Evolutionary conservation across 2,888 invertebrate genomes (phyloP), one percentile per base, ranked within the genome.

Genomic region (Tetrapedia diversipes): DNA sequence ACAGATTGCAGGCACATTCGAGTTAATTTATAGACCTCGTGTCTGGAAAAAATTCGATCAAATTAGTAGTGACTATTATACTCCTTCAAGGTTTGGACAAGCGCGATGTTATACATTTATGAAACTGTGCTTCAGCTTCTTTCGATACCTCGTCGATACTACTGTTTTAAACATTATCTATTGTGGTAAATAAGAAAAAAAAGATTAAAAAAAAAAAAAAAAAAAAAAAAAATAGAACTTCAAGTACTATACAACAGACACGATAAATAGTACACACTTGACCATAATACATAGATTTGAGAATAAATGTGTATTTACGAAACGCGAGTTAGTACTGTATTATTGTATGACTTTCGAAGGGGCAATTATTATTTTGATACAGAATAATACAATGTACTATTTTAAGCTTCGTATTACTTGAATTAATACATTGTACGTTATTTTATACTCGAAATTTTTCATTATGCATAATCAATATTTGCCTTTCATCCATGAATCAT

Each of bases 1-100:
- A 91, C 87, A 89, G 88, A 90, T 89, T 89, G 88, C 91, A 91
- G 90, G 91, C 91, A 91, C 90, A 90, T 90, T 90, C 89, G 89
- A 90, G 89, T 91, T 91, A 90, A 89, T 91, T 87, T 84, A 87
- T 79, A 85, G 80, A 85, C 79, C 79, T 82, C 65, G 41, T 70
- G 77, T 82, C 76, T 77, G 81, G 79, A 81, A 81, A 77, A 84
- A 73, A 69, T 84, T 80, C 59, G 79, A 77, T 79, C 77, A 72
- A 77, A 76, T 86, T 83, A 87, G 82, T 86, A 79, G 73, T 85
- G 85, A 83, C 85, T 84, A 84, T 86, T 83, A 81, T 83, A 84
- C 80, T 83, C 82, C 86, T 87, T 86, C 83, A 82, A 87, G 78
- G 47, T 79, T 65, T 51, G 24, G 68, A 10, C 54, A 78, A 71